Conservation (phyloP, 2,797 vertebrate genomes). For the Falco biarmicus region DNA sequence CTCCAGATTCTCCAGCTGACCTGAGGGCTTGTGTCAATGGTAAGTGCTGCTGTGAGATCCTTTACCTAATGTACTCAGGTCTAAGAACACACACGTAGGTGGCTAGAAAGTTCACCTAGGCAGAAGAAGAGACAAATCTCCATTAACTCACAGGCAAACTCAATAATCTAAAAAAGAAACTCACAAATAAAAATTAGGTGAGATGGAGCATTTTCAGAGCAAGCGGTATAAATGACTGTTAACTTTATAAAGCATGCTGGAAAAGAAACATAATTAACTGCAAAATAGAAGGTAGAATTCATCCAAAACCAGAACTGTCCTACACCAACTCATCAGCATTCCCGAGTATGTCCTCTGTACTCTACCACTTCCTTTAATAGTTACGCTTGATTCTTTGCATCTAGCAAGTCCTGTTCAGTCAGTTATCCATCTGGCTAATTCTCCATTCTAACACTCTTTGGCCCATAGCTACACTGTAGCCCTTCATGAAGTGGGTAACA, state of each 20-base stretch:
- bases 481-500: background rate
- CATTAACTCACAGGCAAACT: background rate
- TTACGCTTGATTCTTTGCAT: background rate
- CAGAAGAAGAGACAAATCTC: background rate
- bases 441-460: background rate
- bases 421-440: background rate
- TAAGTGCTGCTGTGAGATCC: conserved; percentile 51
- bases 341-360: background rate
- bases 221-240: background rate
- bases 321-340: background rate
- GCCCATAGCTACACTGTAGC: background rate
- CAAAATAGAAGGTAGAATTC: background rate
- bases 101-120: background rate
- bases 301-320: background rate
- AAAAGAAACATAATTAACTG: background rate
- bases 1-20: conserved; percentile 76
- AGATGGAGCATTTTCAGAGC: background rate
- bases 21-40: conserved; percentile 90
- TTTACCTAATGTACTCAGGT: background rate
- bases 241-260: background rate
- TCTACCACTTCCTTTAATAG: background rate
- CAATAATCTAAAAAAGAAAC: background rate
- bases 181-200: background rate
- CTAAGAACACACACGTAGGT: fast-evolving
- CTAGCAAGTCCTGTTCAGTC: background rate